These are phyloP conservation scores for Agonum fuliginosum DNA, from an alignment of 2,888 invertebrate species.

Conservation along the genomic window DNA sequence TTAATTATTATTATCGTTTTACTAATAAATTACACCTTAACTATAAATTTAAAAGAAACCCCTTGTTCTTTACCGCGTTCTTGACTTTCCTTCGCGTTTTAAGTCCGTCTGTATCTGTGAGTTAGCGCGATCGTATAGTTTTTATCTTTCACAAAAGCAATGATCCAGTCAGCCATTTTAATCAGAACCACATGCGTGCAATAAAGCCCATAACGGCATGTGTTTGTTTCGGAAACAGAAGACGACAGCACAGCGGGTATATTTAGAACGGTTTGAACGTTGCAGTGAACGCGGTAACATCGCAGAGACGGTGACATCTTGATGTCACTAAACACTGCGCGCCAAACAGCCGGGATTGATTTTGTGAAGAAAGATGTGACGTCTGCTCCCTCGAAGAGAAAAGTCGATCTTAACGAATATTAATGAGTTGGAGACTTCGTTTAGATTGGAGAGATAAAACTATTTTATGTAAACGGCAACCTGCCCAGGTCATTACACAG, in stretches of 20 bases:
- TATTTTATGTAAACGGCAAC: constrained; percentile 41
- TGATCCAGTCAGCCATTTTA: constrained; percentile 59
- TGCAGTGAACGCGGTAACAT: constrained; percentile 21
- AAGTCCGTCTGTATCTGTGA: too few relatives aligned
- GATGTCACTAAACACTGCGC: constrained; percentile 54
- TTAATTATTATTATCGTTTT: too few relatives aligned
- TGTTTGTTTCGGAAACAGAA: constrained; percentile 48
- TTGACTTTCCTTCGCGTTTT: too few relatives aligned
- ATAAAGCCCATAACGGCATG: constrained; percentile 59
- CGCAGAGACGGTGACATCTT: constrained; percentile 44
- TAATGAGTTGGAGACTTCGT: constrained; percentile 52
- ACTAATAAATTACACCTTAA: too few relatives aligned
- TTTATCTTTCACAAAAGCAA: constrained; percentile 10
- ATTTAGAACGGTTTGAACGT: constrained; percentile 5
- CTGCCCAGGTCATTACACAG: constrained; percentile 32
- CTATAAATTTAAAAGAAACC: too few relatives aligned
- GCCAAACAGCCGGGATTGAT: constrained; percentile 50
- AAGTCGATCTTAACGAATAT: constrained; percentile 56
- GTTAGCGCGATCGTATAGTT: constrained; percentile 23
- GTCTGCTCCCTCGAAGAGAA: constrained; percentile 38
- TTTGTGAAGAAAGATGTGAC: constrained; percentile 57
- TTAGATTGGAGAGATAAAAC: constrained; percentile 55
- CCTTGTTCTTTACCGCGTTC: too few relatives aligned
- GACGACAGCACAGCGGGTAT: constrained; percentile 2
- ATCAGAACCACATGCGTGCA: constrained; percentile 63